Evolutionary conservation across 2,888 invertebrate genomes (phyloP).

Genomic region (Exocentrus adspersus): DNA sequence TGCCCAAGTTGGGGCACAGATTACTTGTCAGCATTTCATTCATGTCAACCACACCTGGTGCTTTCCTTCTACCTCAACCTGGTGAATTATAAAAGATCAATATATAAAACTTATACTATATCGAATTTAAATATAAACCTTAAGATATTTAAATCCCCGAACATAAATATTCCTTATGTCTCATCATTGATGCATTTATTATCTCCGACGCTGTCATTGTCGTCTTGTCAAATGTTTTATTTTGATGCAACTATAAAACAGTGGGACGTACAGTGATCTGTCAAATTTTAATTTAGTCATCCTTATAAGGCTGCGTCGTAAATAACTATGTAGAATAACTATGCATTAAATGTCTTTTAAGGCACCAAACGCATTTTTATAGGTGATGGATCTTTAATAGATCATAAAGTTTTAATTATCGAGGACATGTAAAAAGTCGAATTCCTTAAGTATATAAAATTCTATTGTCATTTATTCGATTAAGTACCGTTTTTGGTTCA

Average conservation of each 20-base stretch:
- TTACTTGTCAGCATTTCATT: slow-evolving; percentile 51
- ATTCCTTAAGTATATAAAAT: too few relatives aligned
- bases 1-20: slow-evolving; percentile 45
- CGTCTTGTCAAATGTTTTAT: slow-evolving; percentile 3
- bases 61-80: slow-evolving; percentile 44
- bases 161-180: slow-evolving; percentile 6
- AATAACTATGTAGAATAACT: neutral
- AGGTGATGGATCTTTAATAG: too few relatives aligned
- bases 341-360: neutral
- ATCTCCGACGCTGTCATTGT: slow-evolving; percentile 2
- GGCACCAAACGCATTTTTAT: too few relatives aligned
- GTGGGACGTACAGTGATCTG: slow-evolving; percentile 3
- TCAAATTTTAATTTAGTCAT: slow-evolving; percentile 9
- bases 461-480: too few relatives aligned
- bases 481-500: too few relatives aligned
- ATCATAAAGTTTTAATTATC: too few relatives aligned
- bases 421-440: too few relatives aligned
- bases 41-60: slow-evolving; percentile 51
- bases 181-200: slow-evolving; percentile 20
- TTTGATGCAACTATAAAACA: slow-evolving; percentile 14
- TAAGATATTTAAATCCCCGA: slow-evolving; percentile 34
- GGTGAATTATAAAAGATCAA: slow-evolving; percentile 50
- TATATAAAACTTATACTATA: slow-evolving; percentile 37
- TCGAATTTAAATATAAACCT: slow-evolving; percentile 37
- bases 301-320: neutral